These are phyloP conservation scores for Globicephala melas DNA, from an alignment of 2,113 vertebrate species.

Conservation along the genomic window DNA sequence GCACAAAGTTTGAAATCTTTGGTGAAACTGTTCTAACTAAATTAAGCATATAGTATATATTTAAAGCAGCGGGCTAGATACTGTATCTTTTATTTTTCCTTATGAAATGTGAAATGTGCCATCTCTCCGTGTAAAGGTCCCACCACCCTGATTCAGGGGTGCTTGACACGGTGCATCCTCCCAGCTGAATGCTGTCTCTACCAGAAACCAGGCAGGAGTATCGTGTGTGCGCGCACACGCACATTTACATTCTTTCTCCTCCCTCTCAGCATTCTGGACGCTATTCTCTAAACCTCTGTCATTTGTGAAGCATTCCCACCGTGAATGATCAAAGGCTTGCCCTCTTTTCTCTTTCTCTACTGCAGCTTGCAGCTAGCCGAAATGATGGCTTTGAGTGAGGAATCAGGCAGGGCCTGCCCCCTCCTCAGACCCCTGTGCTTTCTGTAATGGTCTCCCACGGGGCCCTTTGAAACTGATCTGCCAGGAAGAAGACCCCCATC, in stretches of 20 bases:
- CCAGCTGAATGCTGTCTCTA: rapidly evolving
- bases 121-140: background rate
- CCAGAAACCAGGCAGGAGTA: background rate
- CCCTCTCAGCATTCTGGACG: background rate
- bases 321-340: rapidly evolving
- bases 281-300: background rate
- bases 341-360: background rate
- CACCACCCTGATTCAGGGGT: background rate
- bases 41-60: background rate
- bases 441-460: rapidly evolving
- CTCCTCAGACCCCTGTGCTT: background rate
- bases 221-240: rapidly evolving
- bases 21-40: background rate
- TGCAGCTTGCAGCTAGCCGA: background rate
- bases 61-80: background rate
- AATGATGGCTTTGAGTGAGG: too few relatives aligned
- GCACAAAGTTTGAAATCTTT: background rate
- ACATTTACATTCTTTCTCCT: background rate
- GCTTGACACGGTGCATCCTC: rapidly evolving
- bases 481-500: background rate
- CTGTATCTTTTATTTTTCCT: too few relatives aligned
- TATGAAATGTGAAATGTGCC: background rate
- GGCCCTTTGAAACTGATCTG: background rate
- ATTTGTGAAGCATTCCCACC: too few relatives aligned
- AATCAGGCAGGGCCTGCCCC: rapidly evolving